Percentiles rank a stretch among this genome's conserved stretches.
These are phyloP conservation scores for Plecotus auritus DNA, from an alignment of 2,113 vertebrate species.

Conservation along the genomic window DNA sequence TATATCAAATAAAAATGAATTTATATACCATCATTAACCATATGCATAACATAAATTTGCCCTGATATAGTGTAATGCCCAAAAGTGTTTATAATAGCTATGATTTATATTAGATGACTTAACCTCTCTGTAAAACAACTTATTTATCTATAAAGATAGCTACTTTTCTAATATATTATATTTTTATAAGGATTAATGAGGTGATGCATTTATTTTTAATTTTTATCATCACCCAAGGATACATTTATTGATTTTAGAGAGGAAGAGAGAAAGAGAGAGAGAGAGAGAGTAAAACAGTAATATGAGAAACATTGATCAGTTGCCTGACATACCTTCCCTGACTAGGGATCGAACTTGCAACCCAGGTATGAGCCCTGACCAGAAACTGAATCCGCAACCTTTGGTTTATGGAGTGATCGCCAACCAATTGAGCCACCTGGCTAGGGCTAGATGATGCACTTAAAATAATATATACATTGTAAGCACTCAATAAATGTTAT, in stretches of 20 bases:
- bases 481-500: background rate
- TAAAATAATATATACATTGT: background rate
- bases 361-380: background rate
- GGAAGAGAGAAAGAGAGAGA: background rate
- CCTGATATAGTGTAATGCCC: background rate
- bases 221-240: background rate
- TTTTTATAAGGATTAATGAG: background rate
- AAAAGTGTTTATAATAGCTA: background rate
- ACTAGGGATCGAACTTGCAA: background rate
- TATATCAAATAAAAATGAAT: background rate
- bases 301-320: background rate
- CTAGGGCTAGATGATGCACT: background rate
- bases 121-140: background rate
- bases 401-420: background rate
- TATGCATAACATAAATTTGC: background rate
- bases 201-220: background rate
- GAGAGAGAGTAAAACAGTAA: background rate
- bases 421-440: background rate
- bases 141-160: background rate
- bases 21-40: background rate
- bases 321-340: background rate
- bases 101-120: background rate
- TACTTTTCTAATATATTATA: background rate
- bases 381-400: background rate
- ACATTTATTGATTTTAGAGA: background rate